Evolutionary conservation across 2,888 invertebrate species (phyloP), one percentile per base, ranked within the genome.

Genomic region (Lithophane ornitopus): DNA sequence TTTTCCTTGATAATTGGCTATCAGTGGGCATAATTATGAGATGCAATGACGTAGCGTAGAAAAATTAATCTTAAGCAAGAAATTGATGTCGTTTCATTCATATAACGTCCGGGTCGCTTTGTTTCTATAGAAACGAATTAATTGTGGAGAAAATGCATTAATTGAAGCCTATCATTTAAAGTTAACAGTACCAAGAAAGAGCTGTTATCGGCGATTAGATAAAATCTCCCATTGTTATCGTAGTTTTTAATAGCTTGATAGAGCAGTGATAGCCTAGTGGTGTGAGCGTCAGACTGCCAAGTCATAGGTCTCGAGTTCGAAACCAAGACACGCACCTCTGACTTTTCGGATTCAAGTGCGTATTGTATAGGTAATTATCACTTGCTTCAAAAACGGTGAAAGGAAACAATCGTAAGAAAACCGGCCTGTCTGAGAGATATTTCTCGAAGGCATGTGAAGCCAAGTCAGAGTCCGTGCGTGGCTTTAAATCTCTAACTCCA

Each of bases 1-100:
- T 84, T 88, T 85, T 82, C 80, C 87, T 75, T 74, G 65, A 59
- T 85, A 80, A 86, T 82, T 78, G 71, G 84, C 77, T 77, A 85
- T 76, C 80, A 82, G 76, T 58, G 16, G 41, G 54, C 75, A 72
- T 84, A 87, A 89, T 88, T 86, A 87, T 76, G 70, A 77, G 72
- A 74, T 46, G 62, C 71, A 52, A 74, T 81, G 78, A 82, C 70
- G 70, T 76, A 62, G 62, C 63, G 73, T 61, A 75, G 34, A 69
- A 76, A 76, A 70, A 83, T 74, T 19, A 81, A 80, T 70, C 52
- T 78, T 80, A 58, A 67, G 76, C 74, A 73, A 68, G 46, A 68
- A 81, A 85, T 81, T 61, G 54, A 54, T 84, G 78, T 72, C 70
- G 54, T 70, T 78, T 80, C 34, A 77, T 81, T 77, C 66, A 74